These are phyloP conservation scores for Colostygia pectinataria DNA, from an alignment of 2,888 invertebrate genomes.

Conservation along the genomic window DNA sequence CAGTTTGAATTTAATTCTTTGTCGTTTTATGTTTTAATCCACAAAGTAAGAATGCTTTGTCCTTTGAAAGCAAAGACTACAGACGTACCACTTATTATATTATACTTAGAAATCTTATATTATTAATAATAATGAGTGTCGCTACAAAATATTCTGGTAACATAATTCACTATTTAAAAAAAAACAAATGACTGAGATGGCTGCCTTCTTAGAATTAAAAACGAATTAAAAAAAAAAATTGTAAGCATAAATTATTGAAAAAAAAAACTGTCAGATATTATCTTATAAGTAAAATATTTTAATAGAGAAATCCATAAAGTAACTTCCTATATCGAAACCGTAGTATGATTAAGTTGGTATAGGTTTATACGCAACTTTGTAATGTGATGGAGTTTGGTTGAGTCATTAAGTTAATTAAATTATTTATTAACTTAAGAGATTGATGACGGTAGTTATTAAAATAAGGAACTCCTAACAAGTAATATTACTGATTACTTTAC, in stretches of 20 bases:
- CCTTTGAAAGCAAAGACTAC: no score
- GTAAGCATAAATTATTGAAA: no score
- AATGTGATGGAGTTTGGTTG: slow-evolving; percentile 52
- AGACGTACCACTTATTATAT: no score
- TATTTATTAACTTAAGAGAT: slow-evolving; percentile 37
- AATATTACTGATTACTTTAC: slow-evolving; percentile 28
- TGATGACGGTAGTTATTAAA: slow-evolving; percentile 32
- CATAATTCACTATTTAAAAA: no score
- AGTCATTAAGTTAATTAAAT: slow-evolving; percentile 54
- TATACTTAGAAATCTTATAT: no score
- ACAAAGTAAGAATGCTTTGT: background rate
- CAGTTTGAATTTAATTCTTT: slow-evolving; percentile 25
- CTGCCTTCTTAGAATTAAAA: no score
- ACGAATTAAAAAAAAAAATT: no score
- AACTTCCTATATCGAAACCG: background rate
- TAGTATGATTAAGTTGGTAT: slow-evolving; percentile 22
- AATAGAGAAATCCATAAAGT: background rate
- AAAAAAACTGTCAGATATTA: no score
- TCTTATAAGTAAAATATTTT: no score
- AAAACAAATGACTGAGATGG: no score
- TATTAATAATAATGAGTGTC: no score
- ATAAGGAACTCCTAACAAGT: slow-evolving; percentile 27
- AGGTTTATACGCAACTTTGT: slow-evolving; percentile 42
- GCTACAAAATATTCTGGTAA: no score
- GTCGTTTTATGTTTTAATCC: background rate